Base-by-base conservation (phyloP, 1,140 invertebrate genomes). In the Mycetomoellerius zeteki region DNA sequence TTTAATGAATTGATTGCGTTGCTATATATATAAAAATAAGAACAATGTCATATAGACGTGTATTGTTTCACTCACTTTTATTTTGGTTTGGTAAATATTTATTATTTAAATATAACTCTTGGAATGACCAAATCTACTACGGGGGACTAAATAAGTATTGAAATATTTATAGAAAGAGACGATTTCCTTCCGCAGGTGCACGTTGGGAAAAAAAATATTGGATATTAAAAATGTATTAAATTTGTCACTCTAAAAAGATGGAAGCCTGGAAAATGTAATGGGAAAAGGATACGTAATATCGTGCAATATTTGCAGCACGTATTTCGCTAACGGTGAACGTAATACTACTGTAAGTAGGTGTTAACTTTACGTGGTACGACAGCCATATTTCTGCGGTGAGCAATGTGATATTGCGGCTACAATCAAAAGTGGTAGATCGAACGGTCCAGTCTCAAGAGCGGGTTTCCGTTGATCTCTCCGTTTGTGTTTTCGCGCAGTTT, bases 351-450 rank as follows among this genome's bases (percentile, higher is more conserved):
- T 72, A 72, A 50, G 50, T 76, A 58, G 24, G 58, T 77, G 37
- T 77, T 30, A 75, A 56, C 14, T 75, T 64, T 5, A 77, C 1
- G 16, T 43, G 56, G 16, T 21, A 43, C 19, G 16, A 33, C 19
- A 60, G 24, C 12, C 10, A 5, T 12, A 33, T 24, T 77, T 77
- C 64, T 77, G 37, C 58, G 50, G 71, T n/a, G 50, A 73, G 7
- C 33, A 21, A 43, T 47, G 43, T 7, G 37, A 43, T 65, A 64
- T 64, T 30, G 30, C 67, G 52, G 27, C 12, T 24, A 21, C 50
- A 67, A 85, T 52, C n/a, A 64, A n/a, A 58, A 43, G 27, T 14
- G 27, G 33, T 72, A 21, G 54, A 78, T 69, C 82, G 37, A 78
- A 80, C 56, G 64, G 77, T 64, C 56, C 58, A 3, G 4, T 33